Conservation (phyloP, 64 coral and sea anemone genomes). For the Porites australiensis region DNA sequence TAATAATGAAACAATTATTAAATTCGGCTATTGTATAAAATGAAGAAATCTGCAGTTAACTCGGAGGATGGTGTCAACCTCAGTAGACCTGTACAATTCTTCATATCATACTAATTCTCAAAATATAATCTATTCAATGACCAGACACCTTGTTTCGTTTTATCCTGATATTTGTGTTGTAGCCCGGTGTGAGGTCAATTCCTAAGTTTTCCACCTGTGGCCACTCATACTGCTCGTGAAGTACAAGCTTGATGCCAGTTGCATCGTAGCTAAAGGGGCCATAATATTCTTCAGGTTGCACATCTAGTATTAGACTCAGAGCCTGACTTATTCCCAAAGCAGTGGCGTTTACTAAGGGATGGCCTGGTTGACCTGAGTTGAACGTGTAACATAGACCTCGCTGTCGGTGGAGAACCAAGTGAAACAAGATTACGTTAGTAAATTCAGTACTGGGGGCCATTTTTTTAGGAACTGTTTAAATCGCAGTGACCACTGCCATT, state of each 20-base stretch:
- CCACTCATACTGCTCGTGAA: conserved; percentile 35
- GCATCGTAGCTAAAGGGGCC: conserved; percentile 34
- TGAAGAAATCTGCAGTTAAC: too few species aligned
- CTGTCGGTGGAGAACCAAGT: neutral
- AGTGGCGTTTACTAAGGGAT: neutral
- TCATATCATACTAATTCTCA: too few species aligned
- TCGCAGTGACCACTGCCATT: too few species aligned
- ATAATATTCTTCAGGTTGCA: conserved; percentile 54
- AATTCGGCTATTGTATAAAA: too few species aligned
- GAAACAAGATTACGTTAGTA: neutral
- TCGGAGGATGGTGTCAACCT: too few species aligned
- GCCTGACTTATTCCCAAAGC: neutral
- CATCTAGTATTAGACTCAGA: conserved; percentile 28
- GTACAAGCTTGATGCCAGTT: conserved; percentile 26
- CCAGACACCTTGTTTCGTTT: conserved; percentile 13
- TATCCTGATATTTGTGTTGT: conserved; percentile 36
- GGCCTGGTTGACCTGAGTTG: conserved; percentile 29
- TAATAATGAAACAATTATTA: too few species aligned
- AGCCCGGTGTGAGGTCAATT: conserved; percentile 39
- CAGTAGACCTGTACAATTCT: too few species aligned
- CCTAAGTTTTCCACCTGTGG: conserved; percentile 10
- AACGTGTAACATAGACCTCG: conserved; percentile 56
- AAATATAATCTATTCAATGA: neutral
- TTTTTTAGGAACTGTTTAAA: too few species aligned
- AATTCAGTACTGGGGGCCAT: too few species aligned